A percentile compares a stretch with the other conserved stretches of the same genome.
Evolutionary conservation across 2,888 invertebrate species (phyloP).

Genomic region (Zhuqinia jingwanae): DNA sequence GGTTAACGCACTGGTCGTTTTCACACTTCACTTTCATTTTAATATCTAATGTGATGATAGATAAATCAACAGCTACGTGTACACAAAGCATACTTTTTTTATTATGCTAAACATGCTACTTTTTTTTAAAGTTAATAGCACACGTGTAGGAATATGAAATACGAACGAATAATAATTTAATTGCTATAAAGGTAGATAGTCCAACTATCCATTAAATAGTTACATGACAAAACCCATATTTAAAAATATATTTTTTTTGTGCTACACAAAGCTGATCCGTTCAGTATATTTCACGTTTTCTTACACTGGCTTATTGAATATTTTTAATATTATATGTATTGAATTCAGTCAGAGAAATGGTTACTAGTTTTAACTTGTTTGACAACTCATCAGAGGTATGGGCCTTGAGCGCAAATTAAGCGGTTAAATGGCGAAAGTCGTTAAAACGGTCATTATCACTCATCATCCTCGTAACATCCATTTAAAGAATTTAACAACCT

Average conservation of each 20-base stretch:
- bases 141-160: conserved; percentile 34
- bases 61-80: conserved; percentile 16
- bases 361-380: conserved; percentile 50
- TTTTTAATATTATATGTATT: conserved; percentile 46
- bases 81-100: conserved; percentile 8
- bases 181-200: conserved; percentile 28
- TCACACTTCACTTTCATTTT: conserved; percentile 41
- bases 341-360: conserved; percentile 68
- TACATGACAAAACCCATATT: conserved; percentile 47
- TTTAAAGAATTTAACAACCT: too few relatives aligned
- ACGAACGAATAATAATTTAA: conserved; percentile 42
- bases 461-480: too few relatives aligned
- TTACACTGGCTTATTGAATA: conserved; percentile 27
- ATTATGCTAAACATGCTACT: neutral
- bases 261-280: conserved; percentile 53
- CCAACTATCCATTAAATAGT: conserved; percentile 31
- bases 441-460: too few relatives aligned
- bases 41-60: conserved; percentile 25
- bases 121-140: conserved; percentile 1
- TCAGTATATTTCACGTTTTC: conserved; percentile 31
- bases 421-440: too few relatives aligned
- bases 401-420: too few relatives aligned
- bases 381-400: too few relatives aligned
- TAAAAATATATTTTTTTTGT: conserved; percentile 61
- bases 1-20: conserved; percentile 49